Evolutionary conservation across 1,140 invertebrate genomes (phyloP).

Genomic region (Diorhabda sublineata): DNA sequence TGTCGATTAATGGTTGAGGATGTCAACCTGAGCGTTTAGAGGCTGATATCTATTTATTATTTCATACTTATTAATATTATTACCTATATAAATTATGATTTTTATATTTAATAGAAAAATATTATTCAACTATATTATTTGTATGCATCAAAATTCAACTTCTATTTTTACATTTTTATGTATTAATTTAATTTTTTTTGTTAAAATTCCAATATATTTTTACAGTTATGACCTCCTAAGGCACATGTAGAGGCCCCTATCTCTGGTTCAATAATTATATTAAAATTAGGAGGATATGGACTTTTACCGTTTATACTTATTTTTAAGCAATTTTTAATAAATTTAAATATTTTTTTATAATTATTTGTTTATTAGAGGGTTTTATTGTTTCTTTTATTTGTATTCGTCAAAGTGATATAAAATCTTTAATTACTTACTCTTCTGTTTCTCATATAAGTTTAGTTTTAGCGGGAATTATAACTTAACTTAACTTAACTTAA

Average conservation of each 20-base stretch:
- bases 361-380: slow-evolving; percentile 54
- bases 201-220: slow-evolving; percentile 64
- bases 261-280: slow-evolving; percentile 63
- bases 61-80: slow-evolving; percentile 61
- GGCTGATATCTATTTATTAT: slow-evolving; percentile 58
- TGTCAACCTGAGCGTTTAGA: slow-evolving; percentile 59
- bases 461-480: slow-evolving; percentile 51
- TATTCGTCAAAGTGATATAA: slow-evolving; percentile 58
- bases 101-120: slow-evolving; percentile 49
- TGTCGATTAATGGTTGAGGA: slow-evolving; percentile 62
- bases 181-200: slow-evolving; percentile 58
- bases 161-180: slow-evolving; percentile 51
- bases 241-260: slow-evolving; percentile 71
- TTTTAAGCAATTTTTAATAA: slow-evolving; percentile 45
- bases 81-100: slow-evolving; percentile 56
- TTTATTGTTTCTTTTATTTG: slow-evolving; percentile 57
- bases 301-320: slow-evolving; percentile 53
- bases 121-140: slow-evolving; percentile 49
- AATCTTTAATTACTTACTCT: slow-evolving; percentile 61
- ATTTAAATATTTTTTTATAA: slow-evolving; percentile 49
- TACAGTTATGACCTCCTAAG: slow-evolving; percentile 68
- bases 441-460: slow-evolving; percentile 58
- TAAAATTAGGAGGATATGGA: slow-evolving; percentile 66
- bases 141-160: slow-evolving; percentile 47
- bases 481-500: too few species aligned